A percentile compares a stretch with the other conserved stretches of the same genome.
phyloP scores from a whole-genome alignment of 2,113 vertebrate species.

The Burhinus oedicnemus region DNA sequence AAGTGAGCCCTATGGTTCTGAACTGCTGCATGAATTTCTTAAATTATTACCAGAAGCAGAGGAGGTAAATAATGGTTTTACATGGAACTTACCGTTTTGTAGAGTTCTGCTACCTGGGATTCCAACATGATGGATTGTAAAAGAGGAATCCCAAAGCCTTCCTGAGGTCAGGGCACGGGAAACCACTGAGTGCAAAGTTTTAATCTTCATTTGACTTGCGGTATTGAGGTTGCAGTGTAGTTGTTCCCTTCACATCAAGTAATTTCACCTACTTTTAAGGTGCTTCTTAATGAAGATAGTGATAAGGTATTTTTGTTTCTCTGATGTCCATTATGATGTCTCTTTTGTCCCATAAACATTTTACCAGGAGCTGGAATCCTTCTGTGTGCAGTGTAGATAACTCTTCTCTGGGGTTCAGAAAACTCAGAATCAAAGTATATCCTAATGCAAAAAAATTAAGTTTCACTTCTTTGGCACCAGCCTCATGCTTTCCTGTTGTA shows the following conservation, averaged over 20 bases:
- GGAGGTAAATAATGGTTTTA: slow-evolving; percentile 82
- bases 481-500: not conserved
- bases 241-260: not conserved
- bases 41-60: slow-evolving; percentile 92
- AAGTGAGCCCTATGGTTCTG: slow-evolving; percentile 85
- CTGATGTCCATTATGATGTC: not conserved
- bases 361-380: not conserved
- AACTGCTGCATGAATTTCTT: slow-evolving; percentile 89
- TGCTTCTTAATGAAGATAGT: not conserved
- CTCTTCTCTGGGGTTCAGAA: not conserved
- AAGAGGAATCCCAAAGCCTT: not conserved
- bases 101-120: not conserved
- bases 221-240: not conserved
- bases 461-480: not conserved
- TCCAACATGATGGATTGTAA: not conserved
- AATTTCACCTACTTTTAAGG: not conserved
- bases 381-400: not conserved
- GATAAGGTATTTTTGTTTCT: not conserved
- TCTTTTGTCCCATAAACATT: not conserved
- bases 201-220: not conserved
- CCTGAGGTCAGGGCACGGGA: not conserved
- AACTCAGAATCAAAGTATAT: not conserved
- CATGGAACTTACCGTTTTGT: not conserved
- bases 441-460: not conserved
- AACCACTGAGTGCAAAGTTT: not conserved